phyloP scores from a whole-genome alignment of 2,888 invertebrate genomes.

The Morpho deidamia region DNA sequence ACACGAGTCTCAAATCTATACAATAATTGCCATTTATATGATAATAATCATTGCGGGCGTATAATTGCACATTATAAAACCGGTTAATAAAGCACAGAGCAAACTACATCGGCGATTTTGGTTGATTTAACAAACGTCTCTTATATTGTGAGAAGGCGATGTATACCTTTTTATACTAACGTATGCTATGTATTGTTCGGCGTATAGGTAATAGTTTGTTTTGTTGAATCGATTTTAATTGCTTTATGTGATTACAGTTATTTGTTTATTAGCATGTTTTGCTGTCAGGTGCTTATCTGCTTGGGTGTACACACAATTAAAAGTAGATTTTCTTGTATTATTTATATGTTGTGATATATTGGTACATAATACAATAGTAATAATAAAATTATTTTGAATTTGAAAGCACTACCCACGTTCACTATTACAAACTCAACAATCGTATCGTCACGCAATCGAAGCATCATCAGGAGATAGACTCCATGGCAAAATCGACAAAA shows the following conservation, averaged over 20 bases:
- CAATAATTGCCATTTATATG: slow-evolving; percentile 25
- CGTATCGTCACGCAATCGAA: no score
- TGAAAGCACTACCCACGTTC: no score
- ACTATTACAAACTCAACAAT: no score
- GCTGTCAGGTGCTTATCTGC: slow-evolving; percentile 20
- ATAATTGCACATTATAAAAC: neutral
- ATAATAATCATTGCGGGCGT: slow-evolving; percentile 21
- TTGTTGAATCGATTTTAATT: slow-evolving; percentile 33
- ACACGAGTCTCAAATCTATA: slow-evolving; percentile 25
- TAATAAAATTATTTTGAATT: no score
- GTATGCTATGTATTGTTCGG: no score
- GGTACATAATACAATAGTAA: no score
- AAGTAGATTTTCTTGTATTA: neutral
- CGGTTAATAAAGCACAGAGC: neutral
- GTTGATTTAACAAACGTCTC: neutral
- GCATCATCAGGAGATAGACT: no score
- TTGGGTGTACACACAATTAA: slow-evolving; percentile 2
- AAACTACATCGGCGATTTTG: slow-evolving; percentile 4
- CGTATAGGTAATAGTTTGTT: slow-evolving; percentile 20
- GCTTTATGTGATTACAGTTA: slow-evolving; percentile 31
- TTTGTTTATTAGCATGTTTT: slow-evolving; percentile 25
- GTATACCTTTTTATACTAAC: no score
- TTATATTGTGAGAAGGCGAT: no score
- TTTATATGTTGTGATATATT: no score
- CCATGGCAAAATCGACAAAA: no score